These are phyloP conservation scores for Mimumesa dahlbomi DNA, from an alignment of 2,888 invertebrate species.

Conservation along the genomic window DNA sequence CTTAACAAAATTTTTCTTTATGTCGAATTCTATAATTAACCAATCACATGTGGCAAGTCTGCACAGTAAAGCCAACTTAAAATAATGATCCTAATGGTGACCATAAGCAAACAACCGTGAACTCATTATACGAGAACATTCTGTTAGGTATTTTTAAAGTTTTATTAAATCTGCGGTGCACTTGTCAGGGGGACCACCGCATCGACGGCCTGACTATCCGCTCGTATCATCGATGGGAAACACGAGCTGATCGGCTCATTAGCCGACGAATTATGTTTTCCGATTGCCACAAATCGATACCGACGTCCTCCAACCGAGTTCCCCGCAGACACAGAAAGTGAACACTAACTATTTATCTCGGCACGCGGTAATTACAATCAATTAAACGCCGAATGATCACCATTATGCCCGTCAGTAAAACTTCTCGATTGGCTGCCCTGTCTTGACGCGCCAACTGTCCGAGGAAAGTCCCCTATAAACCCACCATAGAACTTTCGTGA, in stretches of 20 bases:
- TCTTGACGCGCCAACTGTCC: background rate
- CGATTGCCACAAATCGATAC: slow-evolving; percentile 61
- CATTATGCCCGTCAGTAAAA: slow-evolving; percentile 40
- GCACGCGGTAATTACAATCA: slow-evolving; percentile 65
- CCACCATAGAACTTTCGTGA: too few species aligned
- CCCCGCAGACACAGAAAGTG: slow-evolving; percentile 14
- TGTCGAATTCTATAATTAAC: too few species aligned
- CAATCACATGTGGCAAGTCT: too few species aligned
- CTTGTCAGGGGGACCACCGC: slow-evolving; percentile 29
- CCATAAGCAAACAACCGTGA: too few species aligned
- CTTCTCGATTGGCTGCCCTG: slow-evolving; percentile 11
- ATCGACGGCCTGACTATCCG: slow-evolving; percentile 26
- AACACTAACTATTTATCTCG: slow-evolving; percentile 49
- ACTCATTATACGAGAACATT: background rate
- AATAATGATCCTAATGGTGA: too few species aligned
- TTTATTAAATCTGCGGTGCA: slow-evolving; percentile 20
- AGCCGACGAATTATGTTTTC: slow-evolving; percentile 58
- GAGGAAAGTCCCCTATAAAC: too few species aligned
- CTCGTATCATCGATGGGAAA: slow-evolving; percentile 23
- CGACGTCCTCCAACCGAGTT: slow-evolving; percentile 49
- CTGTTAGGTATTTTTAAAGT: slow-evolving; percentile 10
- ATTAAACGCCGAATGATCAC: slow-evolving; percentile 52
- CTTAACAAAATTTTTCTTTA: too few species aligned
- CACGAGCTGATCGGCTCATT: slow-evolving; percentile 54
- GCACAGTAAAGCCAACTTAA: background rate